Percentiles rank a stretch among this genome's conserved stretches.
Conservation (phyloP, 1,140 invertebrate genomes). For the Drosophila kanapiae region DNA sequence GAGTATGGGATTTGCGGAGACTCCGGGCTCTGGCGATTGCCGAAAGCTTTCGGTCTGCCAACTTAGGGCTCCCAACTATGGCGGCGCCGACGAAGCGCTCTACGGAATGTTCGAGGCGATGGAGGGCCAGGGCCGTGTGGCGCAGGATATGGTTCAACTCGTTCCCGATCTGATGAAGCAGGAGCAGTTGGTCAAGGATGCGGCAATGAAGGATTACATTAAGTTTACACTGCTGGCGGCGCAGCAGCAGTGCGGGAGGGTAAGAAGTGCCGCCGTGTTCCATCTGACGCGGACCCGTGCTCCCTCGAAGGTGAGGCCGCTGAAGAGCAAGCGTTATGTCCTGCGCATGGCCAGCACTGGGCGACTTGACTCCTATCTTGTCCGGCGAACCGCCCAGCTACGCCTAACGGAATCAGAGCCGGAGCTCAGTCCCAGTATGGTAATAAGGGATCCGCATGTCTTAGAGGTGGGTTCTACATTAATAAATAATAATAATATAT, state of each 20-base stretch:
- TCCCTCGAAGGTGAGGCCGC: conserved; percentile 82
- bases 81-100: conserved; percentile 89
- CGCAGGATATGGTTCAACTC: conserved; percentile 89
- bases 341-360: conserved; percentile 91
- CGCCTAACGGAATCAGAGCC: conserved; percentile 44
- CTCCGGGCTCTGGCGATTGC: conserved; percentile 88
- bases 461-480: conserved; percentile 86
- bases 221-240: conserved; percentile 93
- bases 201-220: conserved; percentile 90
- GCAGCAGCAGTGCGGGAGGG: conserved; percentile 90
- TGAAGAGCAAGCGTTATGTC: conserved; percentile 86
- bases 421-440: not conserved
- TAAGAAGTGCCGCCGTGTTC: conserved; percentile 90
- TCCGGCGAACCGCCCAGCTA: conserved; percentile 77
- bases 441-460: conserved; percentile 90
- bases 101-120: conserved; percentile 94
- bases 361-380: conserved; percentile 90
- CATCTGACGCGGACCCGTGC: conserved; percentile 89
- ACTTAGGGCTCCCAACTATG: conserved; percentile 90
- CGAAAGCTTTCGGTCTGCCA: conserved; percentile 91
- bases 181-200: conserved; percentile 92
- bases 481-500: too few species aligned
- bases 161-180: conserved; percentile 92
- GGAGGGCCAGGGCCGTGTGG: conserved; percentile 87
- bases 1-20: conserved; percentile 93